phyloP scores from a whole-genome alignment of 2,888 invertebrate genomes.

The Cheilosia vulpina region DNA sequence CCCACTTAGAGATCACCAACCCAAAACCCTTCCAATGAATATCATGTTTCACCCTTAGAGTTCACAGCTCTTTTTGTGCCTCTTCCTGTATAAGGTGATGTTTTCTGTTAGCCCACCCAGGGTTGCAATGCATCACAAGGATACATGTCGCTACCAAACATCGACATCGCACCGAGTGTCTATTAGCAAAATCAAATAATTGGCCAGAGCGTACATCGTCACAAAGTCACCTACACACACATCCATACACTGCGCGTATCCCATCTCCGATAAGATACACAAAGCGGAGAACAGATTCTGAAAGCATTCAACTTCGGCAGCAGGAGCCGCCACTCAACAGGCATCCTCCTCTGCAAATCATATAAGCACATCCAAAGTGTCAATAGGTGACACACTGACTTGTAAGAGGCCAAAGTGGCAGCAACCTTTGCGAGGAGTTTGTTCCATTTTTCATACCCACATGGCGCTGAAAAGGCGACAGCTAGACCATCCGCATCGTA shows the following conservation, averaged over 20 bases:
- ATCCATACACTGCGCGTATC: too few species aligned
- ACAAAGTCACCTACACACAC: constrained; percentile 38
- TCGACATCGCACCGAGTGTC: constrained; percentile 56
- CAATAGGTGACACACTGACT: constrained; percentile 63
- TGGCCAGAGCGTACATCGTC: constrained; percentile 37
- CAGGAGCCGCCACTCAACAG: constrained; percentile 17
- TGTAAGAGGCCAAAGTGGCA: constrained; percentile 58
- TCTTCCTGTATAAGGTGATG: constrained; percentile 15
- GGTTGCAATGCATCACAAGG: constrained; percentile 15
- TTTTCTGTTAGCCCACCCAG: neutral
- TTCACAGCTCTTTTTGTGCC: constrained; percentile 19
- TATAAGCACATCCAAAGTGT: constrained; percentile 55
- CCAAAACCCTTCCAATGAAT: constrained; percentile 38
- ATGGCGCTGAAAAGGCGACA: neutral
- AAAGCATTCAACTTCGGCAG: constrained; percentile 54
- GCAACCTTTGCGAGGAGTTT: constrained; percentile 37
- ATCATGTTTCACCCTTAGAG: constrained; percentile 48
- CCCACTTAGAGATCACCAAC: constrained; percentile 4
- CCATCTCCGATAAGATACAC: constrained; percentile 10
- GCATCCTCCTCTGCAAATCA: constrained; percentile 39
- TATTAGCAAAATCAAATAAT: constrained; percentile 71
- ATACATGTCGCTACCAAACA: constrained; percentile 16
- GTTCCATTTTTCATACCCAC: constrained; percentile 33
- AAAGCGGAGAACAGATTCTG: constrained; percentile 30
- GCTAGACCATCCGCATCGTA: constrained; percentile 17